Conservation (phyloP, 2,113 vertebrate species). For the Indicator indicator region DNA sequence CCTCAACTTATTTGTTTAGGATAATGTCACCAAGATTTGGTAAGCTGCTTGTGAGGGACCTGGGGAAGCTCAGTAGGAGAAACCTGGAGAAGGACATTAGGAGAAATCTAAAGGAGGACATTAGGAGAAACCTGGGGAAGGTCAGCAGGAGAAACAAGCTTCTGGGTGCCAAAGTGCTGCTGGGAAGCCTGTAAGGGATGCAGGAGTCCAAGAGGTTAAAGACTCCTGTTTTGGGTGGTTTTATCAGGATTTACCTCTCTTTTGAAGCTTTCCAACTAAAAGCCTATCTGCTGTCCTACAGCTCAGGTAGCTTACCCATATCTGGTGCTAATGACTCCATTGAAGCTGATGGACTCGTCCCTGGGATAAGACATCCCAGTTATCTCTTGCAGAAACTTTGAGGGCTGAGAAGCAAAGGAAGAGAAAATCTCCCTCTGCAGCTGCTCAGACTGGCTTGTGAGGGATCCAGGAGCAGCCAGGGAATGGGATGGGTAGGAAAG, state of each 20-base stretch:
- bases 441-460: background rate
- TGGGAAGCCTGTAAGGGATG: background rate
- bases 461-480: background rate
- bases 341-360: background rate
- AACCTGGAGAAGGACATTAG: background rate
- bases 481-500: background rate
- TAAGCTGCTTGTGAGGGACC: background rate
- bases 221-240: background rate
- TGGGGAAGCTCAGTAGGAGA: background rate
- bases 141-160: background rate
- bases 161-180: background rate
- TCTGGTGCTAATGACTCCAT: background rate
- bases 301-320: background rate
- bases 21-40: fast-evolving
- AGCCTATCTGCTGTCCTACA: background rate
- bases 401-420: background rate
- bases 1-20: background rate
- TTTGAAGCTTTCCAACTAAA: background rate
- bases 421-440: background rate
- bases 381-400: background rate
- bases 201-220: background rate
- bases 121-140: too few relatives aligned
- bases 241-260: background rate
- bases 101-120: background rate
- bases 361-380: background rate